Base-by-base conservation (phyloP, 2,888 invertebrate species). In the Ischnus inquisitorius region DNA sequence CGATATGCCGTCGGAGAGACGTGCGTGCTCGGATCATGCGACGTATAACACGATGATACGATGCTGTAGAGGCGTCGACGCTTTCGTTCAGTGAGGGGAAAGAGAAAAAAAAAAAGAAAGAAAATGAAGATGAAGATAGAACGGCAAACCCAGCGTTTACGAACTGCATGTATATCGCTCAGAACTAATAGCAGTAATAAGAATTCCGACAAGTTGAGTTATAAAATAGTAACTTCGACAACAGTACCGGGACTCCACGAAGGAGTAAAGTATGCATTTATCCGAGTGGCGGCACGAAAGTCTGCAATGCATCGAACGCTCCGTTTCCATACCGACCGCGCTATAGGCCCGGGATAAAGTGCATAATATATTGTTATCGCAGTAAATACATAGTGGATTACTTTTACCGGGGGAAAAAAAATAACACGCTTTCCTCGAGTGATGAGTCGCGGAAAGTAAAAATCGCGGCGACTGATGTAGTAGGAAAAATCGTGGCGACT, bases 21-120 rank as follows among this genome's bases (percentile, higher is more conserved):
- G 51, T 51, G 51, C 69, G 48, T 69, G 34, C 69, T 14, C 14
- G 51, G 34, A 51, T n/a, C 25, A 39, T 34, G 34, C 69, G 51
- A 69, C n/a, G 69, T 16, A 69, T 69, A 28, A 48, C 5, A 12
- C 69, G 69, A 69, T 69, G 54, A 54, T 54, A 54, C 8, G 51
- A 28, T 51, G 39, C 2, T 54, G 51, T 28, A 39, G 39, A 16
- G 51, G 16, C 69, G 69, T 68, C 46, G 67, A 54, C 19, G 16
- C 48, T 68, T 68, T 68, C 34, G 8, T 51, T 69, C 51, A 5
- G 14, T 46, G 43, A 46, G 10, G 14, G 12, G 10, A 1, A 54
- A 10, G 10, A 54, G 3, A 12, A 54, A 54, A 22, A 19, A 54
- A n/a, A n/a, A n/a, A n/a, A n/a, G n/a, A n/a, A n/a, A n/a, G n/a